Conservation (phyloP, 2,113 vertebrate genomes). For the Cromileptes altivelis region DNA sequence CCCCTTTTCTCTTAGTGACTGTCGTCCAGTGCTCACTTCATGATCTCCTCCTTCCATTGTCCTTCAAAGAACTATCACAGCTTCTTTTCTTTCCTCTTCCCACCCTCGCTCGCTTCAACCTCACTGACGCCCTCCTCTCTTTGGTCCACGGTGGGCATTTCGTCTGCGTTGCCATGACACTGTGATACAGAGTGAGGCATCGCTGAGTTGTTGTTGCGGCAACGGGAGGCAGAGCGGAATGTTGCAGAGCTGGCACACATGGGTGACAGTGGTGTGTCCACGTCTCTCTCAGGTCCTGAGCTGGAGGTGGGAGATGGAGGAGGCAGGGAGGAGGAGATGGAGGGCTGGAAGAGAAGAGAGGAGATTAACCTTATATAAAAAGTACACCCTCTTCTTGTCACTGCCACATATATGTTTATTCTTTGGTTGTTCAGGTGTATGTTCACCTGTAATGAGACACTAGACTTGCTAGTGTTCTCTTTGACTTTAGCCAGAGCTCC, state of each 20-base stretch:
- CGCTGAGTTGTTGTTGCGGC: conserved; percentile 51
- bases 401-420: background rate
- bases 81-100: conserved; percentile 49
- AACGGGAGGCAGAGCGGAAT: conserved; percentile 68
- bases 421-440: background rate
- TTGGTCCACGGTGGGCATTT: conserved; percentile 65
- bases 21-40: background rate
- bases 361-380: background rate
- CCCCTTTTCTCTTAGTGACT: background rate
- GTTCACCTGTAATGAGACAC: conserved; percentile 80
- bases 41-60: background rate
- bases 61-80: conserved; percentile 4
- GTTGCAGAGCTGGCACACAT: conserved; percentile 69
- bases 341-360: conserved; percentile 71
- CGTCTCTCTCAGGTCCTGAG: conserved; percentile 44
- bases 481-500: conserved; percentile 87
- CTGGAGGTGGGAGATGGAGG: conserved; percentile 71
- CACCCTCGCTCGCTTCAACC: background rate
- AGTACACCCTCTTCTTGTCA: background rate
- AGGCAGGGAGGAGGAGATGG: conserved; percentile 72
- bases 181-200: conserved; percentile 62
- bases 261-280: conserved; percentile 67
- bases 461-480: conserved; percentile 87
- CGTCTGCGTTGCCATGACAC: conserved; percentile 38
- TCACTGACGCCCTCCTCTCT: conserved; percentile 21